Evolutionary conservation across 2,888 invertebrate genomes (phyloP).

Genomic region (Hypercompe scribonia): DNA sequence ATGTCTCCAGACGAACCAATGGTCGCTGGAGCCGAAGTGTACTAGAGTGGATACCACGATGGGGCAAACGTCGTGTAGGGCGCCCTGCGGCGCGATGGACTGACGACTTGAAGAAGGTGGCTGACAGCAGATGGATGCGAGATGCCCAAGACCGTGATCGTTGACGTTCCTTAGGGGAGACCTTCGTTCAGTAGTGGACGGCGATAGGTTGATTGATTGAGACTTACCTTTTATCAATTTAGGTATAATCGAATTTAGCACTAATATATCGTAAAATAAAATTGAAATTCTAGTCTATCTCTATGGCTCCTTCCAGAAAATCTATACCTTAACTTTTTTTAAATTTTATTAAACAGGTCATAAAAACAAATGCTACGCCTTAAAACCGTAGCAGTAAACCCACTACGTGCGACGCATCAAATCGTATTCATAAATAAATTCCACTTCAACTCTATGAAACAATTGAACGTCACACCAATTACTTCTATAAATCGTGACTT

Average conservation of each 20-base stretch:
- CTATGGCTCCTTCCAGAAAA: not conserved
- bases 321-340: constrained; percentile 2
- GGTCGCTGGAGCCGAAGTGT: too few species aligned
- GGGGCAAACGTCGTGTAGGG: too few species aligned
- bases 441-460: constrained; percentile 43
- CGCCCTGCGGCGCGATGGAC: too few species aligned
- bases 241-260: not conserved
- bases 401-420: constrained; percentile 32
- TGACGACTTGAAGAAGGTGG: too few species aligned
- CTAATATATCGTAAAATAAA: not conserved
- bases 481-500: constrained; percentile 54
- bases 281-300: not conserved
- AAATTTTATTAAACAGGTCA: constrained; percentile 32
- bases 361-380: constrained; percentile 17
- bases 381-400: constrained; percentile 24
- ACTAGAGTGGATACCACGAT: too few species aligned
- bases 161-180: too few species aligned
- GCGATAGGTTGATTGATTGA: too few species aligned
- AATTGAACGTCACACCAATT: constrained; percentile 53
- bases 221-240: not conserved
- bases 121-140: too few species aligned
- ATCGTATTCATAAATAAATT: constrained; percentile 49
- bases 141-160: too few species aligned
- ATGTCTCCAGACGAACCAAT: too few species aligned
- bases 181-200: too few species aligned